These are phyloP conservation scores for Leptinotarsa texana DNA, from an alignment of 1,140 invertebrate genomes.

Conservation along the genomic window DNA sequence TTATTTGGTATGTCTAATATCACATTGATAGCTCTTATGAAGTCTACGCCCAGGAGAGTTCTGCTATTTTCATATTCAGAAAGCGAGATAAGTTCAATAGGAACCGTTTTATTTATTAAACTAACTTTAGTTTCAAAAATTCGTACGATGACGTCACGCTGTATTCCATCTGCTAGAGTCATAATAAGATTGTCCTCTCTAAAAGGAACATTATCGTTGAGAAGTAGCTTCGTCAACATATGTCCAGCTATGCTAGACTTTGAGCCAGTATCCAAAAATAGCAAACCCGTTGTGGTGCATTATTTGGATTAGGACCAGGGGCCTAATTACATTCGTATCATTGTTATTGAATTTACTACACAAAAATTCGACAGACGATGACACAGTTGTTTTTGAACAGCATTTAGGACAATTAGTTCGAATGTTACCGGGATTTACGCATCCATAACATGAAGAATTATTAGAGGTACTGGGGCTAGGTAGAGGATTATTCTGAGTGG, in stretches of 20 bases:
- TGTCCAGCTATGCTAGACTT: constrained; percentile 2
- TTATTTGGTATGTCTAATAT: constrained; percentile 3
- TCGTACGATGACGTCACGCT: background rate
- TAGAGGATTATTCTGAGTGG: background rate
- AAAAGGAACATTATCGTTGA: constrained; percentile 3
- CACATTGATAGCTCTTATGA: constrained; percentile 1
- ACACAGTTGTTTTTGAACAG: no score
- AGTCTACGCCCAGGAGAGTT: background rate
- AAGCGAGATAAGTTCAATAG: background rate
- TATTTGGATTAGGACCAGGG: background rate
- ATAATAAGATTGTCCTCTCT: background rate
- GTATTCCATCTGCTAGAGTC: constrained; percentile 4
- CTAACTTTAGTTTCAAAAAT: background rate
- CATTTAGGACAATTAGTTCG: constrained; percentile 24
- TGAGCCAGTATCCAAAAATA: constrained; percentile 16
- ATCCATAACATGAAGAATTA: constrained; percentile 19
- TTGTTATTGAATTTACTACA: background rate
- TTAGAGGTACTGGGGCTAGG: background rate
- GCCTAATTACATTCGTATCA: no score
- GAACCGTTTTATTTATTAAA: background rate
- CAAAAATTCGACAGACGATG: background rate
- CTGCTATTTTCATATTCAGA: background rate
- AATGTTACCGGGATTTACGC: constrained; percentile 13
- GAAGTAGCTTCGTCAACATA: background rate
- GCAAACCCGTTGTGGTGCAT: background rate